Evolutionary conservation across 2,797 vertebrate species (phyloP).

Genomic region (Crocodylus rhombifer): DNA sequence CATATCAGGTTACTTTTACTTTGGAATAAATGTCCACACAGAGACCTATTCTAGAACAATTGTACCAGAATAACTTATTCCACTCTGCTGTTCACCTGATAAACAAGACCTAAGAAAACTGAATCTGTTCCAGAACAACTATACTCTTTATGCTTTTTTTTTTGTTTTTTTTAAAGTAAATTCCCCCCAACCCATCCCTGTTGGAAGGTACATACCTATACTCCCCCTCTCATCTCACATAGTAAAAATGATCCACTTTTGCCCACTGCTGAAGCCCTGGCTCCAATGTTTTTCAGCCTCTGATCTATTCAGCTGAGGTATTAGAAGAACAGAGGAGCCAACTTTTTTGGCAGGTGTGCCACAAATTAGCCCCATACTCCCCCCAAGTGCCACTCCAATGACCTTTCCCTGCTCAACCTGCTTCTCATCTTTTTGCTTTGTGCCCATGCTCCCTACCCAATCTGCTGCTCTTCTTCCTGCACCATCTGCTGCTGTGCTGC

Average conservation of each 20-base stretch:
- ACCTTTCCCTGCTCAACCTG: too few species aligned
- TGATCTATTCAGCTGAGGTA: neutral
- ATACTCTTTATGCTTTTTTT: neutral
- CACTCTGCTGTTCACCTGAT: neutral
- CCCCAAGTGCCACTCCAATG: too few species aligned
- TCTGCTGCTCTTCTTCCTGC: too few species aligned
- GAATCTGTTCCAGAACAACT: neutral
- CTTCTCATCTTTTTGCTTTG: too few species aligned
- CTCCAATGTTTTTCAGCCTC: neutral
- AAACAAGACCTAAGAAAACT: neutral
- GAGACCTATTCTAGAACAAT: constrained; percentile 1
- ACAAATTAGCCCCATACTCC: too few species aligned
- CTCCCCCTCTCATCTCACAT: neutral
- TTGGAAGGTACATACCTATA: neutral
- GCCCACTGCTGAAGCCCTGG: neutral
- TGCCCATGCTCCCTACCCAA: too few species aligned
- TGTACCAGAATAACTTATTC: neutral
- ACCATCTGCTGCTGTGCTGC: too few species aligned
- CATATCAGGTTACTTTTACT: neutral
- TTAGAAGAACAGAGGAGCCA: too few species aligned
- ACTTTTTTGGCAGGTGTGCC: too few species aligned
- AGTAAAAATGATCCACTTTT: neutral
- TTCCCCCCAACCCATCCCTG: neutral
- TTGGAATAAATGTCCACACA: neutral
- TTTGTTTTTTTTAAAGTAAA: neutral